Conservation (phyloP, 2,113 vertebrate species). For the Triplophysa rosa region DNA sequence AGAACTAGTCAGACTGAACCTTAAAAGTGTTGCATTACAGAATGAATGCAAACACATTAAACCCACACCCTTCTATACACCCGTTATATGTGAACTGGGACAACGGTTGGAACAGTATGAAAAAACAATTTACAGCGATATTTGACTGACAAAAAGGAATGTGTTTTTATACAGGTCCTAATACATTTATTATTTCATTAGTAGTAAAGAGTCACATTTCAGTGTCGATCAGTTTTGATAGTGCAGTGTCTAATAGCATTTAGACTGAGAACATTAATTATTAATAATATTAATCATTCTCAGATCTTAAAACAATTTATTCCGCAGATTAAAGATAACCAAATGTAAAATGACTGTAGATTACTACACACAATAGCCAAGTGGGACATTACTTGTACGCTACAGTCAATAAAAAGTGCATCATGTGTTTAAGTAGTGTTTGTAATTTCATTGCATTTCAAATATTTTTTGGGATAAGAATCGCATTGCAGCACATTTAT, state of each 20-base stretch:
- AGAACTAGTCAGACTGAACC: neutral
- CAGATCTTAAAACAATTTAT: neutral
- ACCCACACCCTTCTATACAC: neutral
- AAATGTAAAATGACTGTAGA: conserved; percentile 5
- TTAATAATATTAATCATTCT: neutral
- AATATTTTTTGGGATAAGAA: neutral
- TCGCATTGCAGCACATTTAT: neutral
- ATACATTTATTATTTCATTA: too few species aligned
- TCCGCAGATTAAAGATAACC: neutral
- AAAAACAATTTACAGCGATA: too few species aligned
- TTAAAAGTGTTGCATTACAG: neutral
- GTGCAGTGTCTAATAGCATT: neutral
- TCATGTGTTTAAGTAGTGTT: neutral
- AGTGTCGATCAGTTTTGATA: neutral
- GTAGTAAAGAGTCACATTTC: neutral
- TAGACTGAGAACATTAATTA: neutral
- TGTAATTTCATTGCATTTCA: neutral
- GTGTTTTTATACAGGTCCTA: neutral
- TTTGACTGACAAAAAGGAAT: conserved; percentile 9
- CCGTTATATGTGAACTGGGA: too few species aligned
- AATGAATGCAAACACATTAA: neutral
- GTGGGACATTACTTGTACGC: neutral
- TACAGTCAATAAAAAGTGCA: neutral
- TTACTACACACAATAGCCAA: neutral
- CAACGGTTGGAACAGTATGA: too few species aligned